Evolutionary conservation across 2,888 invertebrate genomes (phyloP).

Genomic region (Temnothorax rugatulus): DNA sequence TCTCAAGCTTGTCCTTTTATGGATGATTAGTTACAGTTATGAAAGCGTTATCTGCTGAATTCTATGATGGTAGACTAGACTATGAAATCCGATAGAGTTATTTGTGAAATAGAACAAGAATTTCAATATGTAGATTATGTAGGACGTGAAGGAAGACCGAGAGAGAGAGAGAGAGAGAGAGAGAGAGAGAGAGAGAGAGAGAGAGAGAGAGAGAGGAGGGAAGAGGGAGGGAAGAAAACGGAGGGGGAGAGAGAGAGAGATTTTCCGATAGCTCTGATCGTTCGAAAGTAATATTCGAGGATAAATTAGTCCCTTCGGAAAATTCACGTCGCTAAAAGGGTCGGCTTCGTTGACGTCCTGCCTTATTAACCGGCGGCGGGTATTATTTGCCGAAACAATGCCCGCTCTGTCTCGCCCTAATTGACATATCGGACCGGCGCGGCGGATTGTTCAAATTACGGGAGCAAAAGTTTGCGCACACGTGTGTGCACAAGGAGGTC

Average conservation of each 20-base stretch:
- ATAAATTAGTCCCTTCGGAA: slow-evolving; percentile 40
- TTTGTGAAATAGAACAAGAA: slow-evolving; percentile 23
- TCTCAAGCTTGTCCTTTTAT: not conserved
- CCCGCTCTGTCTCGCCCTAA: slow-evolving; percentile 54
- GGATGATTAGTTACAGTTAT: not conserved
- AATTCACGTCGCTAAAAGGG: slow-evolving; percentile 13
- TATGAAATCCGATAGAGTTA: slow-evolving; percentile 22
- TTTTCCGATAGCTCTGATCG: slow-evolving; percentile 14
- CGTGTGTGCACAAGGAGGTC: slow-evolving; percentile 47
- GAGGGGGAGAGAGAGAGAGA: not conserved
- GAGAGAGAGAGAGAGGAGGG: not conserved
- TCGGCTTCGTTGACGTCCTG: slow-evolving; percentile 47
- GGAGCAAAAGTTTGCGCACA: slow-evolving; percentile 42
- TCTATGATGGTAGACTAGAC: not conserved
- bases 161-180: not conserved
- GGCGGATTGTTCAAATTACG: slow-evolving; percentile 47
- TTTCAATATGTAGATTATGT: slow-evolving; percentile 20
- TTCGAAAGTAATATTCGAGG: slow-evolving; percentile 17
- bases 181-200: not conserved
- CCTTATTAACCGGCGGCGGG: slow-evolving; percentile 70
- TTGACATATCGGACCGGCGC: slow-evolving; percentile 65
- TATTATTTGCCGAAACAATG: slow-evolving; percentile 74
- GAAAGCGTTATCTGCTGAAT: slow-evolving; percentile 23
- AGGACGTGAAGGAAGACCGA: not conserved
- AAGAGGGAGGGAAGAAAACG: not conserved